These are phyloP conservation scores for Abrostola triplasia DNA, from an alignment of 2,888 invertebrate genomes.

Conservation along the genomic window DNA sequence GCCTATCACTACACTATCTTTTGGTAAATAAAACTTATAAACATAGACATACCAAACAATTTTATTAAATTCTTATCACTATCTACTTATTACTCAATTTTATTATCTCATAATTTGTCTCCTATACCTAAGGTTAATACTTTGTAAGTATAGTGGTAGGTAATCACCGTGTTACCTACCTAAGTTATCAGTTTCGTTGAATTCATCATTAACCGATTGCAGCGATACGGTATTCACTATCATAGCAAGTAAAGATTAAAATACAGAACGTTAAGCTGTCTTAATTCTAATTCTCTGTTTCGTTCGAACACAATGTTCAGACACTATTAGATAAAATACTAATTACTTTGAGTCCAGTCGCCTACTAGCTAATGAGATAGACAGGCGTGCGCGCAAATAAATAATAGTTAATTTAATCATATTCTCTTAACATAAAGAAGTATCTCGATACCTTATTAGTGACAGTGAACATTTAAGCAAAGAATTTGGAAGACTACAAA, in stretches of 20 bases:
- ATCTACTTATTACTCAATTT: too few species aligned
- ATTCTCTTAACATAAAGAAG: slow-evolving; percentile 15
- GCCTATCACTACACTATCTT: too few species aligned
- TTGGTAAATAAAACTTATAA: too few species aligned
- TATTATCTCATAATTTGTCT: neutral
- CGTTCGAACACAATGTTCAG: neutral
- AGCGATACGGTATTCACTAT: slow-evolving; percentile 24
- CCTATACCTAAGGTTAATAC: neutral
- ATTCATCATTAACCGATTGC: slow-evolving; percentile 15
- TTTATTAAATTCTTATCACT: too few species aligned
- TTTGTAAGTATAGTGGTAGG: neutral
- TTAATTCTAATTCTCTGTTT: slow-evolving; percentile 17
- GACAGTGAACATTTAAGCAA: slow-evolving; percentile 27
- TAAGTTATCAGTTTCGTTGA: neutral
- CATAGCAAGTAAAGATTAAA: slow-evolving; percentile 8
- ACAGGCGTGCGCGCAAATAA: slow-evolving; percentile 33
- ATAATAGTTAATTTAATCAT: slow-evolving; percentile 11
- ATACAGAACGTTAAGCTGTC: slow-evolving; percentile 10
- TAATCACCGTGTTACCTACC: neutral
- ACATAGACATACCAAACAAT: too few species aligned
- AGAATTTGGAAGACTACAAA: slow-evolving; percentile 8
- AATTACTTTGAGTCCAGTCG: slow-evolving; percentile 39
- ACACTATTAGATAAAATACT: slow-evolving; percentile 33
- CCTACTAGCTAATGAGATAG: slow-evolving; percentile 24
- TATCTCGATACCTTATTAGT: slow-evolving; percentile 11